Base-by-base conservation (phyloP, 2,797 vertebrate genomes). In the Phrynocephalus vlangalii region DNA sequence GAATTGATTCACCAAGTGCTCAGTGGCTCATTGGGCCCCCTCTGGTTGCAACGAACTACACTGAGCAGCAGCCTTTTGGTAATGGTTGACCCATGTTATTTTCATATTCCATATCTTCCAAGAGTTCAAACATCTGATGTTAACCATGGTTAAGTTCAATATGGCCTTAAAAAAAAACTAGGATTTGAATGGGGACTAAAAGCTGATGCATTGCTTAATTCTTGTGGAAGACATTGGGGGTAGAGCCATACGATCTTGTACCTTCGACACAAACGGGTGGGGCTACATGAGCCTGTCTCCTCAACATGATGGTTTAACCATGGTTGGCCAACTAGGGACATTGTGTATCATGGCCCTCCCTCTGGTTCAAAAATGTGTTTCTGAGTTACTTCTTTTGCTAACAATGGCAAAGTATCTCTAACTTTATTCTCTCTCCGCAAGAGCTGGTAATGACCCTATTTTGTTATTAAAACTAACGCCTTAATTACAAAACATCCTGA, bases 391-490 rank as follows among this genome's bases (percentile, higher is more conserved):
- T 30, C 26, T 38, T 73, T 48, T 66, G 60, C 81, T 81, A 86
- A 88, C 48, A 80, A 30, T 91, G 91, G 30, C 70, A 86, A 91
- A 94, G 91, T 87, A 90, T 94, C 93, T 92, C 80, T 72, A 89
- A 91, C 94, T 63, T 50, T n/a, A 92, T 28, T 28, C 38, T 28
- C 8, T 48, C n/a, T n/a, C 28, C 90, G 89, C 86, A 92, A 90
- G 89, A 91, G 94, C 60, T 79, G 76, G 72, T 84, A 89, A 93
- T 93, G 89, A 91, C 90, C 83, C 88, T 93, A 90, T 85, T 94
- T 89, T 76, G 86, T 89, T 93, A 95, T 90, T 94, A 93, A 94
- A 93, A 87, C 89, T 91, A 95, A 89, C 87, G 91, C 82, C 80
- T 92, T 93, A 93, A 95, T 95, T 94, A 82, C 80, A 86, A 93